Evolutionary conservation across 2,113 vertebrate species (phyloP), one percentile per base, ranked within the genome.

Genomic region (Heteronetta atricapilla): DNA sequence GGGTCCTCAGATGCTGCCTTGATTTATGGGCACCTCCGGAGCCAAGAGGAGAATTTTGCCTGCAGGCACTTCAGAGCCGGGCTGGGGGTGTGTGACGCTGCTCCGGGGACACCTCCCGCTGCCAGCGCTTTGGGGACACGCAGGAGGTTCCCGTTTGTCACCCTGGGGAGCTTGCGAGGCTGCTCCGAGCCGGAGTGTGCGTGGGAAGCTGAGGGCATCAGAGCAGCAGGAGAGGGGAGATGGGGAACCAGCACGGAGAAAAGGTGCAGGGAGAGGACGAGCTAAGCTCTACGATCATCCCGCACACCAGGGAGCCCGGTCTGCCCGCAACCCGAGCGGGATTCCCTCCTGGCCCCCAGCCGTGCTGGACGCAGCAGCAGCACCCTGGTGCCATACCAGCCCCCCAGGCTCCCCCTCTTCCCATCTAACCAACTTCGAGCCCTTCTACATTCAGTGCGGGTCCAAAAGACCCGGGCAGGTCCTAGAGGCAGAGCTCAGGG

Each of bases 371-470:
- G 38, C 1, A 12, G 55, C 78, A 36, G 68, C 33, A 62, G 59
- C 34, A 48, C 11, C 52, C 64, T 66, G 55, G 50, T 2, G 3
- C 44, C 2, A 1, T 13, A 11, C 14, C 0, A 0, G 25, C 4
- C 22, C 44, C 26, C 31, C 46, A 2, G 3, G 10, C 31, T 77
- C 15, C 66, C 50, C 58, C 26, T 52, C 85, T 64, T 79, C 75
- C 28, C 22, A 48, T 7, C 15, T 10, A 8, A 23, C 3, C 1
- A 9, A 46, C 0, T 19, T 3, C 2, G 70, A 72, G 42, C 72
- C 60, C 48, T 75, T 21, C 53, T 20, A 12, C 16, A 34, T 20
- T 10, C n/a, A 46, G 9, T 0, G 36, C n/a, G 18, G 68, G 5
- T 60, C 64, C 73, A 56, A 53, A 68, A 73, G 63, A 23, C 46